phyloP scores from a whole-genome alignment of 2,113 vertebrate species.

The Nothobranchius kuhntae region DNA sequence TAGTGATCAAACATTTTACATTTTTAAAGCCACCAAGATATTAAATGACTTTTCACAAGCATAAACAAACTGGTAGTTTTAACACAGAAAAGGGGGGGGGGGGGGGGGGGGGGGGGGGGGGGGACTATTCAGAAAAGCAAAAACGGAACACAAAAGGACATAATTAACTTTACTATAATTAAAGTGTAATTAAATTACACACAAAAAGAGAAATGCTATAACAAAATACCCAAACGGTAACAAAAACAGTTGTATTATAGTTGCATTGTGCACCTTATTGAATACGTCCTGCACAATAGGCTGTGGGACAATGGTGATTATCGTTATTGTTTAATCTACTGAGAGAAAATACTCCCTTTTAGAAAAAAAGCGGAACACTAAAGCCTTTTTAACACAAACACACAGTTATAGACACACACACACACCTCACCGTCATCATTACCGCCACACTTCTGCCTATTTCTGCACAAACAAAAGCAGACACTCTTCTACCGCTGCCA shows the following conservation, averaged over 20 bases:
- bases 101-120: no score
- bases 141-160: neutral
- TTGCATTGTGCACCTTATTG: constrained; percentile 39
- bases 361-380: constrained; percentile 30
- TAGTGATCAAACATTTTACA: no score
- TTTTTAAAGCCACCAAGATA: no score
- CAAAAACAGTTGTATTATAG: constrained; percentile 43
- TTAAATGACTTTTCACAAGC: neutral
- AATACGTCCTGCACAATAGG: constrained; percentile 35
- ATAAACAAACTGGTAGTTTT: neutral
- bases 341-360: constrained; percentile 52
- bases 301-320: constrained; percentile 58
- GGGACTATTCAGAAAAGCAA: neutral
- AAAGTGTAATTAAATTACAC: constrained; percentile 2
- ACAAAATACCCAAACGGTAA: neutral
- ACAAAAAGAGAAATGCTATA: constrained; percentile 2
- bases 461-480: constrained; percentile 1
- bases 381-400: constrained; percentile 24
- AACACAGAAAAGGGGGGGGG: neutral
- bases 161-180: neutral
- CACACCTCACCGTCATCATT: neutral
- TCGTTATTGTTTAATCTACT: constrained; percentile 71
- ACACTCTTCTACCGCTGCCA: neutral
- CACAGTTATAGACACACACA: constrained; percentile 2
- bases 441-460: neutral